Base-by-base conservation (phyloP, 64 coral and sea anemone genomes). In the Actinia tenebrosa region DNA sequence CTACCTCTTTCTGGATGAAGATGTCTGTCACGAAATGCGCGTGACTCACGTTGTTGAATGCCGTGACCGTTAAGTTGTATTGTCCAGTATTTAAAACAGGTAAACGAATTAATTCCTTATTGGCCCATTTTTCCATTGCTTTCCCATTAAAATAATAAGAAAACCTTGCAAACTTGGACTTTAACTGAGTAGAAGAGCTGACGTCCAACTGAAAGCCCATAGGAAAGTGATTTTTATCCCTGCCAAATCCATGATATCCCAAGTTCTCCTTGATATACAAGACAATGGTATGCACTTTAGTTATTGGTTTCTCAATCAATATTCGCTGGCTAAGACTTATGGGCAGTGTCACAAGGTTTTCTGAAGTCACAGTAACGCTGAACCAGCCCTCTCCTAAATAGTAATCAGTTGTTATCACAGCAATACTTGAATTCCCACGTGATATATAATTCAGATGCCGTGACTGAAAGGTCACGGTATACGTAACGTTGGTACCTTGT, bases 401-500 rank as follows among this genome's bases (percentile, higher is more conserved):
- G 1, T 86, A 18, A 22, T 52, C n/a, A 37, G 64, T 46, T 2
- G 92, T 94, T 44, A 94, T 44, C 5, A 8, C 5, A 50, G 64
- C 79, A 7, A 56, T 53, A 20, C 86, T 19, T 30, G 37, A 72
- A 5, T 60, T 50, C 20, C 81, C 84, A 82, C 72, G 26, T 83
- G 30, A 71, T 66, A 60, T 50, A 61, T 89, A 58, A 3, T 64
- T 5, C 17, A 94, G 63, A 17, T 90, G 27, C 18, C 10, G 44
- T 43, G 44, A 55, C 53, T 71, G 46, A 19, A 90, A 20, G 19
- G 20, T 78, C 47, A 26, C 88, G 20, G 30, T 47, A 56, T 90
- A 94, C 83, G 79, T 87, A 7, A 87, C 85, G 81, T 94, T 94
- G 3, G 88, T 90, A 4, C 92, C 92, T 37, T n/a, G 46, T 16